A percentile compares a stretch with the other conserved stretches of the same genome.
phyloP scores from a whole-genome alignment of 2,797 vertebrate species.

The Spinus olivaceus region DNA sequence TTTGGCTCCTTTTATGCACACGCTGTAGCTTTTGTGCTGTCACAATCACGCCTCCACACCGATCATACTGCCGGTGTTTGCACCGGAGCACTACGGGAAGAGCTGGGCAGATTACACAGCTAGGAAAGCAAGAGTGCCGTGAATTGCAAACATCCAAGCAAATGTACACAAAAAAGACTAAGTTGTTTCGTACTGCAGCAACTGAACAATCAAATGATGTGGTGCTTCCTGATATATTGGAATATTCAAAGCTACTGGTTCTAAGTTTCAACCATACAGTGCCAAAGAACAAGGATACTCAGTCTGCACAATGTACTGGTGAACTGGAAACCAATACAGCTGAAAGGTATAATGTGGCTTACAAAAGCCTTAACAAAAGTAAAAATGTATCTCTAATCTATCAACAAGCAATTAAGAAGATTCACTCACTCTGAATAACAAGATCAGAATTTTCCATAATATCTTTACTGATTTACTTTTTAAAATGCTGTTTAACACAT shows the following conservation, averaged over 20 bases:
- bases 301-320: not conserved
- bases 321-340: not conserved
- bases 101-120: not conserved
- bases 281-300: not conserved
- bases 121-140: not conserved
- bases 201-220: not conserved
- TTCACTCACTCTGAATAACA: not conserved
- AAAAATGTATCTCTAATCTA: not conserved
- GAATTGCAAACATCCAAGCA: not conserved
- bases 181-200: not conserved
- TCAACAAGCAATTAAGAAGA: not conserved
- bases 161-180: not conserved
- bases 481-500: not conserved
- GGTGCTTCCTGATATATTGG: not conserved
- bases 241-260: not conserved
- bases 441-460: not conserved
- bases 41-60: not conserved
- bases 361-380: not conserved
- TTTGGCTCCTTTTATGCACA: conserved; percentile 11
- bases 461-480: not conserved
- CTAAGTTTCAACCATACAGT: not conserved
- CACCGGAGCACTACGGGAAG: rapidly evolving
- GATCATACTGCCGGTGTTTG: rapidly evolving
- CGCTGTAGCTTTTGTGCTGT: not conserved
- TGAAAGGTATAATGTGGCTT: not conserved